phyloP scores from a whole-genome alignment of 2,888 invertebrate species.

The Villa cingulata region DNA sequence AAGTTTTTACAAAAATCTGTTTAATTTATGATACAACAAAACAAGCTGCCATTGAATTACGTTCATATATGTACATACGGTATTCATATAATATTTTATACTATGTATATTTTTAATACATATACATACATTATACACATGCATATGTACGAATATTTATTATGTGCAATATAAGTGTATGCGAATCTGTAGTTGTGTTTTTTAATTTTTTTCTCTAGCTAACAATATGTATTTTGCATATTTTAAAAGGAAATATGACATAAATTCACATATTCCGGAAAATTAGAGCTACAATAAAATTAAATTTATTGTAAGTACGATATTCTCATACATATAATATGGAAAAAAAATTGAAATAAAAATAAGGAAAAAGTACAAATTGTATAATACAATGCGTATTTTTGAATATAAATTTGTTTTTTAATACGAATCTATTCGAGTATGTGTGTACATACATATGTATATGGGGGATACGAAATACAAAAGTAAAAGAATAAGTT shows the following conservation, averaged over 20 bases:
- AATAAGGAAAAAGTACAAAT: too few species aligned
- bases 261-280: constrained; percentile 24
- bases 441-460: background rate
- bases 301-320: constrained; percentile 16
- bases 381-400: too few species aligned
- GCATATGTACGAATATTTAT: too few species aligned
- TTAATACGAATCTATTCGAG: too few species aligned
- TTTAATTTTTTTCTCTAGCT: constrained; percentile 11
- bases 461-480: background rate
- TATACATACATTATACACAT: too few species aligned
- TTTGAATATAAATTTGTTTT: too few species aligned
- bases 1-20: too few species aligned
- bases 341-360: too few species aligned
- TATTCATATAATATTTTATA: too few species aligned
- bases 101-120: too few species aligned
- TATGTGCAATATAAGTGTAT: constrained; percentile 2
- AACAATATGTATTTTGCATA: constrained; percentile 24
- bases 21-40: background rate
- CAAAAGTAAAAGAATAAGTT: background rate
- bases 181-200: constrained; percentile 1
- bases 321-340: background rate
- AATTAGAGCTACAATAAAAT: constrained; percentile 24
- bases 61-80: background rate
- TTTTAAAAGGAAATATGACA: constrained; percentile 23
- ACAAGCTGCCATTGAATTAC: background rate